These are phyloP conservation scores for Ruditapes philippinarum DNA, from an alignment of 1,140 invertebrate species.

Conservation along the genomic window DNA sequence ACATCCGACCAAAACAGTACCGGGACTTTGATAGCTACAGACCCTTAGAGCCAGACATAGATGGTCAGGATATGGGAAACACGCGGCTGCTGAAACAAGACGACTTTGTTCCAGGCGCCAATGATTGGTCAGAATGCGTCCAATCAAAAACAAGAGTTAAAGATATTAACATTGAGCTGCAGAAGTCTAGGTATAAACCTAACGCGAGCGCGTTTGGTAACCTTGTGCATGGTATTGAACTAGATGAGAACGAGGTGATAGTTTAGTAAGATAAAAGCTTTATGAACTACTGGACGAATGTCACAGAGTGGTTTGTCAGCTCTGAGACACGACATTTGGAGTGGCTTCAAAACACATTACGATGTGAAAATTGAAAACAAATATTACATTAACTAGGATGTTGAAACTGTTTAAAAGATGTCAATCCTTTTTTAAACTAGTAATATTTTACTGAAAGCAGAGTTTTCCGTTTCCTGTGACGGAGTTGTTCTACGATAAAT, in stretches of 20 bases:
- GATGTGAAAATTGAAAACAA: too few relatives aligned
- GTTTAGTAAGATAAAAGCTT: too few relatives aligned
- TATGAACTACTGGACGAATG: too few relatives aligned
- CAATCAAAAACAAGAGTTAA: constrained; percentile 50
- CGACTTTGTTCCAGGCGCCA: constrained; percentile 25
- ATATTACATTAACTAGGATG: too few relatives aligned
- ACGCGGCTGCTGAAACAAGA: constrained; percentile 44
- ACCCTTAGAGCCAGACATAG: constrained; percentile 10
- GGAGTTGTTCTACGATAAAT: too few relatives aligned
- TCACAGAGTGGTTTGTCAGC: too few relatives aligned
- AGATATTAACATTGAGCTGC: constrained; percentile 56
- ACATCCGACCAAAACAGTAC: not conserved
- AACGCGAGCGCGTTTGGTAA: constrained; percentile 12
- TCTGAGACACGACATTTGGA: too few relatives aligned
- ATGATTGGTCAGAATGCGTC: constrained; percentile 51
- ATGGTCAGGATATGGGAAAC: constrained; percentile 8
- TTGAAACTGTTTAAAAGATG: too few relatives aligned
- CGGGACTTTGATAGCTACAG: constrained; percentile 19
- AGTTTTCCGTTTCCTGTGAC: too few relatives aligned
- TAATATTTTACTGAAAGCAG: too few relatives aligned
- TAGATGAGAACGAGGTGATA: constrained; percentile 53
- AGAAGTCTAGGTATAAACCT: constrained; percentile 39
- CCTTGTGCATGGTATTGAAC: constrained; percentile 7
- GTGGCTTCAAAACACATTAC: too few relatives aligned
- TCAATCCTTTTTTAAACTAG: too few relatives aligned